Conservation (phyloP, 1,140 invertebrate genomes). For the Macrotrachela quadricornifera region DNA sequence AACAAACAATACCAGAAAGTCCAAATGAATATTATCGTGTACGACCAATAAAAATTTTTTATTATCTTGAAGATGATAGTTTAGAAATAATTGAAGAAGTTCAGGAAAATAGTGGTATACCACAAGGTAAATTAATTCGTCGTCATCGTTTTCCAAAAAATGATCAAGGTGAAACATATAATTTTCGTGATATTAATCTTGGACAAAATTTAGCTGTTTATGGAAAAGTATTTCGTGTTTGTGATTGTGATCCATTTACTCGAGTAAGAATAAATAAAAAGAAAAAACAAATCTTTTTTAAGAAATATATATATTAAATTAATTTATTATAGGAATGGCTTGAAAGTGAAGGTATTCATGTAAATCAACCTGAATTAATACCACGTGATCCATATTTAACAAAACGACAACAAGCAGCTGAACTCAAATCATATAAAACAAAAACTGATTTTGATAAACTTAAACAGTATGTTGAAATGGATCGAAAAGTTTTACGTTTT, state of each 20-base stretch:
- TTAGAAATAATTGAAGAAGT: constrained; percentile 54
- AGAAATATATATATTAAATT: too few species aligned
- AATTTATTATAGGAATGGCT: constrained; percentile 57
- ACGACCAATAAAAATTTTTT: constrained; percentile 53
- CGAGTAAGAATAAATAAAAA: constrained; percentile 32
- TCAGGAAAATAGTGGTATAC: constrained; percentile 42
- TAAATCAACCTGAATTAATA: constrained; percentile 45
- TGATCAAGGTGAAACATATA: constrained; percentile 29
- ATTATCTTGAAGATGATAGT: constrained; percentile 66
- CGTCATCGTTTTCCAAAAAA: constrained; percentile 11
- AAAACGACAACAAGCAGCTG: constrained; percentile 20
- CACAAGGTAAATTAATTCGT: constrained; percentile 20
- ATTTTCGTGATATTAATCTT: constrained; percentile 64
- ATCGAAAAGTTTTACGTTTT: constrained; percentile 40
- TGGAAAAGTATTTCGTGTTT: constrained; percentile 52
- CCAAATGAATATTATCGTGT: constrained; percentile 48
- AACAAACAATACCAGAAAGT: constrained; percentile 54
- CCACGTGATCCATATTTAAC: constrained; percentile 47
- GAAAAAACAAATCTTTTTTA: neutral
- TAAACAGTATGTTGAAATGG: constrained; percentile 30
- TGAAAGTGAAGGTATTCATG: constrained; percentile 53
- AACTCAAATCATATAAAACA: constrained; percentile 22
- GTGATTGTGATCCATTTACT: constrained; percentile 56
- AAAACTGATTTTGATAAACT: constrained; percentile 24
- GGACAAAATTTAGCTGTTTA: constrained; percentile 52